These are phyloP conservation scores for Chamaetylas fuelleborni DNA, from an alignment of 2,113 vertebrate genomes.

Conservation along the genomic window DNA sequence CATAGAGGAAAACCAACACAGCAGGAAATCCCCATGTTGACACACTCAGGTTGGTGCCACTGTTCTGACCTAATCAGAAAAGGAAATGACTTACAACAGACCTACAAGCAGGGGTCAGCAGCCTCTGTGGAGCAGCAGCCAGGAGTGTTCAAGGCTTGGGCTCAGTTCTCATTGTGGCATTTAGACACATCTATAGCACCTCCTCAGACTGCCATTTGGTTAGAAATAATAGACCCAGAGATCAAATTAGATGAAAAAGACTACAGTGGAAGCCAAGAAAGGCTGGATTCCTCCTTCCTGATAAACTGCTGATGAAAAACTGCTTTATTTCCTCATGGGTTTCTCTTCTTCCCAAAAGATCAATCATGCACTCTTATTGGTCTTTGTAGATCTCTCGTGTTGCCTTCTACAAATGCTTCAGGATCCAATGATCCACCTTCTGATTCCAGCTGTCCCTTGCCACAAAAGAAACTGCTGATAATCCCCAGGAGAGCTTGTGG, in stretches of 20 bases:
- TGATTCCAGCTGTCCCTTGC: neutral
- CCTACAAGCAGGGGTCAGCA: neutral
- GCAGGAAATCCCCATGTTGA: constrained; percentile 12
- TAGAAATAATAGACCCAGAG: neutral
- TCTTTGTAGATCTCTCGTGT: neutral
- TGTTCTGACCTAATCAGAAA: constrained; percentile 2
- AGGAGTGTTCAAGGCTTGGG: neutral
- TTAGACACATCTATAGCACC: neutral
- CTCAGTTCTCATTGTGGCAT: neutral
- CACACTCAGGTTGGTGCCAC: neutral
- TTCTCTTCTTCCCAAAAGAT: neutral
- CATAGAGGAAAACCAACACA: neutral
- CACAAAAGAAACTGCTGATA: neutral
- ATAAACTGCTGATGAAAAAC: neutral
- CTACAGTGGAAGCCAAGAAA: neutral
- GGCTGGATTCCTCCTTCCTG: neutral
- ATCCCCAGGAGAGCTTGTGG: neutral
- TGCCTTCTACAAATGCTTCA: neutral
- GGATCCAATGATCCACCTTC: neutral
- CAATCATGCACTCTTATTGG: fast-evolving
- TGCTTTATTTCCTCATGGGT: neutral
- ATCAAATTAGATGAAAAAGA: neutral
- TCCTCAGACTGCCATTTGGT: neutral
- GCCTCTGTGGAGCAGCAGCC: neutral
- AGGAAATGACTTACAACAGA: constrained; percentile 31